phyloP scores from a whole-genome alignment of 2,888 invertebrate genomes.

The Chloromyia formosa region DNA sequence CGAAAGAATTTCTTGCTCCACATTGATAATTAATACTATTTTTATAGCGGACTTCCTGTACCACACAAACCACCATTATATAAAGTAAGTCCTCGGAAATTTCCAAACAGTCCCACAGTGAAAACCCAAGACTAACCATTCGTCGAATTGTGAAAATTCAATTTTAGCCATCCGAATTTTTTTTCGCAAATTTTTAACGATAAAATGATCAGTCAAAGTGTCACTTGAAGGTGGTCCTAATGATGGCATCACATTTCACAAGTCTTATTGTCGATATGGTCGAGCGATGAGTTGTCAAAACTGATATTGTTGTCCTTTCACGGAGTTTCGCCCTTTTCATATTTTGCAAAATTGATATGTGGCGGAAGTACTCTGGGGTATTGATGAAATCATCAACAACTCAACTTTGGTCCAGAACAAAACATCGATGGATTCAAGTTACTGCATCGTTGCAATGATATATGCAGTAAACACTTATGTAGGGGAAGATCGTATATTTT shows the following conservation, averaged over 20 bases:
- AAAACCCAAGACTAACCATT: too few relatives aligned
- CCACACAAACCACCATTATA: too few relatives aligned
- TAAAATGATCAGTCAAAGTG: slow-evolving; percentile 30
- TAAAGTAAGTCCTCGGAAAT: too few relatives aligned
- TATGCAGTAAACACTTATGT: neutral
- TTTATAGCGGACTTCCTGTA: too few relatives aligned
- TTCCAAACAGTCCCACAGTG: too few relatives aligned
- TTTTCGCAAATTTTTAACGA: neutral
- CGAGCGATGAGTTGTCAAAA: slow-evolving; percentile 43
- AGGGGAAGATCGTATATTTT: neutral
- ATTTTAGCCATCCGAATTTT: neutral
- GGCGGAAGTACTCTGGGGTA: slow-evolving; percentile 40
- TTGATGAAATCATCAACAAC: slow-evolving; percentile 39
- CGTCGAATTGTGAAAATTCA: too few relatives aligned
- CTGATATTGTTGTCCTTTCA: slow-evolving; percentile 17
- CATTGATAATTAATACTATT: too few relatives aligned
- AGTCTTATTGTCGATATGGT: slow-evolving; percentile 32
- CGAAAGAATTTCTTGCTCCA: too few relatives aligned
- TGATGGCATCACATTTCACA: slow-evolving; percentile 35
- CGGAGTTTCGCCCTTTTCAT: neutral
- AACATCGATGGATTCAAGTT: slow-evolving; percentile 20
- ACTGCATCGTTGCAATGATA: slow-evolving; percentile 14
- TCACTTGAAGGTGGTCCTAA: slow-evolving; percentile 42
- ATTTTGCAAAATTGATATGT: slow-evolving; percentile 28
- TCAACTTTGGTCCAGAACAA: slow-evolving; percentile 20